Percentiles rank a stretch among this genome's conserved stretches.
These are phyloP conservation scores for Anolis sagrei DNA, from an alignment of 2,113 vertebrate genomes.

Conservation along the genomic window DNA sequence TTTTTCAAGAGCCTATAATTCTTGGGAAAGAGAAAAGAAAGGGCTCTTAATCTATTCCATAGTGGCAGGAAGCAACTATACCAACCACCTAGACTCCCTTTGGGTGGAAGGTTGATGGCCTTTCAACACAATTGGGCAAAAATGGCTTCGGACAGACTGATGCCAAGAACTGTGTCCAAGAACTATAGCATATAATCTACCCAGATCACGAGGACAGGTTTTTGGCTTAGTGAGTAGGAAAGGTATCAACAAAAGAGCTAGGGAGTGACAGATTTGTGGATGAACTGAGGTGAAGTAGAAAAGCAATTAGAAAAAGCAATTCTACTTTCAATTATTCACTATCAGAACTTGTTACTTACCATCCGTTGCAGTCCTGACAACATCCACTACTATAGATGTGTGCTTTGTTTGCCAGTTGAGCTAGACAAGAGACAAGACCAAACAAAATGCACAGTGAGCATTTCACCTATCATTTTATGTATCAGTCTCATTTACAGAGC, in stretches of 20 bases:
- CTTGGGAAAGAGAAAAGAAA: no score
- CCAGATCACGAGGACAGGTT: no score
- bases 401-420: conserved; percentile 71
- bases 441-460: neutral
- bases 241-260: neutral
- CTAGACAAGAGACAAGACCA: conserved; percentile 59
- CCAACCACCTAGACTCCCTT: no score
- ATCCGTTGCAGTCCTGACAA: conserved; percentile 71
- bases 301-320: neutral
- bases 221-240: no score
- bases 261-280: neutral
- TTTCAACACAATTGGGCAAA: no score
- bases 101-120: no score
- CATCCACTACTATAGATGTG: conserved; percentile 72
- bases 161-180: no score
- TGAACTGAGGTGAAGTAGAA: neutral
- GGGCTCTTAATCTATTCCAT: no score
- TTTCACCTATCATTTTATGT: neutral
- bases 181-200: no score
- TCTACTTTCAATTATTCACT: neutral
- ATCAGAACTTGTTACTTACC: conserved; percentile 53
- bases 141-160: no score
- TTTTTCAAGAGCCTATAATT: no score
- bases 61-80: no score
- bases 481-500: neutral